Conservation (phyloP, 1,140 invertebrate genomes). For the Ceratitis capitata region DNA sequence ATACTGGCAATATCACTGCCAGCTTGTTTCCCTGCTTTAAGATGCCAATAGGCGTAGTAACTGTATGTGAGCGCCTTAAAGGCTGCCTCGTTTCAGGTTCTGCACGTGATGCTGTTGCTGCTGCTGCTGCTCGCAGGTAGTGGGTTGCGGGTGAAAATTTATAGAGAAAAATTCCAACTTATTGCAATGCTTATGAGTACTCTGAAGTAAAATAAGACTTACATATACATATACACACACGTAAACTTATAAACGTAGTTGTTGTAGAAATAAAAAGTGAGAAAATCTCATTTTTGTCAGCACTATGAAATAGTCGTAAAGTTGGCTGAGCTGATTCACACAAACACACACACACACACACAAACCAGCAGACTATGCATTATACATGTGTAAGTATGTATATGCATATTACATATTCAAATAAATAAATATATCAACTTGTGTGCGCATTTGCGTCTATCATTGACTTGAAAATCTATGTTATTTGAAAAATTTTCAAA, state of each 20-base stretch:
- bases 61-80: background rate
- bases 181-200: background rate
- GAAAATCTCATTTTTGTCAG: constrained; percentile 29
- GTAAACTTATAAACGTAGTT: too few species aligned
- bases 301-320: constrained; percentile 30
- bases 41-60: constrained; percentile 8
- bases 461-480: constrained; percentile 23
- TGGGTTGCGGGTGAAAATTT: constrained; percentile 23
- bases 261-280: background rate
- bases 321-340: background rate
- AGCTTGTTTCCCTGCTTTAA: background rate
- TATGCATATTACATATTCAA: background rate
- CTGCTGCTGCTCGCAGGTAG: background rate
- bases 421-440: background rate
- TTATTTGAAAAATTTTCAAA: constrained; percentile 13
- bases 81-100: background rate
- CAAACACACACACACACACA: background rate
- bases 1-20: background rate
- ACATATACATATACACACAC: background rate
- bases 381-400: background rate
- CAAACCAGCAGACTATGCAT: too few species aligned
- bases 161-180: constrained; percentile 22
- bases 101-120: too few species aligned
- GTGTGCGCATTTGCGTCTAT: background rate
- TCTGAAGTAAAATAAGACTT: background rate